Evolutionary conservation across 2,888 invertebrate species (phyloP), one percentile per base, ranked within the genome.

Genomic region (Meloe dianella): DNA sequence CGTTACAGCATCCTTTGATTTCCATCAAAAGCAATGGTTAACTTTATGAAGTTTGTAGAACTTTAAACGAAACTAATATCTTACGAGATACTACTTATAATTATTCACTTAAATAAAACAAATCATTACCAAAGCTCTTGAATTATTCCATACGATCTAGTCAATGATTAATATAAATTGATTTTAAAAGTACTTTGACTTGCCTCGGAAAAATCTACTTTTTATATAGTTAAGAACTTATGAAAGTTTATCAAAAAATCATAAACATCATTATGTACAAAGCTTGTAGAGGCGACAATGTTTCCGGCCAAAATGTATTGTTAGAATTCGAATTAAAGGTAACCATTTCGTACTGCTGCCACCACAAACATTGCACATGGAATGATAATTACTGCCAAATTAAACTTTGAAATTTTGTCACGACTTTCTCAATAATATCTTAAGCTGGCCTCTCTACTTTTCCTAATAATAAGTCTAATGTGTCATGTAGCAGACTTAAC

Each of bases 311-410:
- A 58, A 47, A 58, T 35, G 30, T 30, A 67, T 63, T 35, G 60
- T 63, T 35, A 12, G 20, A 47, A 47, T 5, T 20, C 20, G 20
- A 17, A 41, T 41, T 41, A 41, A 47, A 47, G 8, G 27, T 35
- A 22, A 41, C 20, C 10, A 3, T 10, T 20, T 10, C 20, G 4
- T 41, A 35, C 38, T 14, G 5, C 54, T 60, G n/a, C 38, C 5
- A n/a, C n/a, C n/a, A 41, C n/a, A 2, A n/a, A 5, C n/a, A n/a
- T 8, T 41, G 8, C 58, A 60, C 67, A 64, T 60, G 56, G 72
- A 72, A 73, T 74, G 72, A 66, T 73, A 74, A 75, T 74, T 70
- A 68, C 67, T 61, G 63, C 64, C 66, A 67, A 70, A 70, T 68
- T 67, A 65, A 38, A 68, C 57, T 61, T 69, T 68, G 29, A 68